These are phyloP conservation scores for Tromatobia lineatoria DNA, from an alignment of 2,888 invertebrate genomes.

Conservation along the genomic window DNA sequence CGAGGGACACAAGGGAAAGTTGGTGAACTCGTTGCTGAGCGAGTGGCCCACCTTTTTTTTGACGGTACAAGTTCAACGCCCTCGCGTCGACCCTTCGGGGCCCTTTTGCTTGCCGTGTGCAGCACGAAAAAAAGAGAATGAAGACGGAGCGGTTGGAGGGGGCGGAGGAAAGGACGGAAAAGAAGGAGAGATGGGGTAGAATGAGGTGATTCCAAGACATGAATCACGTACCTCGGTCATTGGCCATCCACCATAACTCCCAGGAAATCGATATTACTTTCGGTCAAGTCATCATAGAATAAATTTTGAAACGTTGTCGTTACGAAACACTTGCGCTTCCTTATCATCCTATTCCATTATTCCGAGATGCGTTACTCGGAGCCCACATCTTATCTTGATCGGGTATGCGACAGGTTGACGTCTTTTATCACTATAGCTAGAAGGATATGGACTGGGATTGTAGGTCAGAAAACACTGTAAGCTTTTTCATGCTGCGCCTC, in stretches of 20 bases:
- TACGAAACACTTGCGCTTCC: slow-evolving; percentile 18
- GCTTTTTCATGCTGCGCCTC: not conserved
- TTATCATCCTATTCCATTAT: slow-evolving; percentile 23
- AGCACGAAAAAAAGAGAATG: slow-evolving; percentile 31
- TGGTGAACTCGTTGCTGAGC: slow-evolving; percentile 66
- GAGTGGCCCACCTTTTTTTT: slow-evolving; percentile 69
- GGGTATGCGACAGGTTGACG: slow-evolving; percentile 8
- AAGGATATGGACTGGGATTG: slow-evolving; percentile 12
- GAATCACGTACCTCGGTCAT: slow-evolving; percentile 49
- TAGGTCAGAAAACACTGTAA: slow-evolving; percentile 20
- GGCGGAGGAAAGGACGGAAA: not conserved
- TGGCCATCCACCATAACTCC: slow-evolving; percentile 31
- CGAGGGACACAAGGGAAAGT: slow-evolving; percentile 71
- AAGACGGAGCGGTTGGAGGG: slow-evolving; percentile 34
- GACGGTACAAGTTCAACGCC: slow-evolving; percentile 68
- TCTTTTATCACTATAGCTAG: not conserved
- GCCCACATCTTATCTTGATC: slow-evolving; percentile 25
- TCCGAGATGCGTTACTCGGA: slow-evolving; percentile 7
- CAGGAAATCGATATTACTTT: slow-evolving; percentile 63
- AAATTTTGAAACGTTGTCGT: slow-evolving; percentile 1
- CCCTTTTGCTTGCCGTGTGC: slow-evolving; percentile 38
- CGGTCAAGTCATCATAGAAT: not conserved
- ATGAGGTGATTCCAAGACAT: slow-evolving; percentile 47
- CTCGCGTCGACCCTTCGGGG: slow-evolving; percentile 62
- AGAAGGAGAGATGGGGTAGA: slow-evolving; percentile 40